phyloP scores from a whole-genome alignment of 2,113 vertebrate species.

The Crotalus horridus region DNA sequence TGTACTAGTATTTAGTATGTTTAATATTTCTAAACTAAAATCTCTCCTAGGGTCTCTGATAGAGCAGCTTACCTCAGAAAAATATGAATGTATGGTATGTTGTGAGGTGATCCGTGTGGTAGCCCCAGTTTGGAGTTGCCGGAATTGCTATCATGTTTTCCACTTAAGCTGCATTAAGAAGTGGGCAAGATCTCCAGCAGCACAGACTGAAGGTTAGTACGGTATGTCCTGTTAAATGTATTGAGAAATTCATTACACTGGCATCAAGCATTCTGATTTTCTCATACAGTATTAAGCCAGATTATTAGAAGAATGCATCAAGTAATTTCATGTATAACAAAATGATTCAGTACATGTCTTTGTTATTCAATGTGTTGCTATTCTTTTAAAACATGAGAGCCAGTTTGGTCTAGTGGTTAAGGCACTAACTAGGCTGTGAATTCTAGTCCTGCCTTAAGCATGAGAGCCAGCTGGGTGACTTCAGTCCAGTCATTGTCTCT shows the following conservation, averaged over 20 bases:
- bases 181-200: conserved; percentile 94
- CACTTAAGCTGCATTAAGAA: conserved; percentile 97
- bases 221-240: conserved; percentile 11
- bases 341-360: not conserved
- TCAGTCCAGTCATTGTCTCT: not conserved
- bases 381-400: not conserved
- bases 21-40: not conserved
- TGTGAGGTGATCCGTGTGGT: conserved; percentile 87
- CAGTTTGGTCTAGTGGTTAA: not conserved
- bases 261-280: not conserved
- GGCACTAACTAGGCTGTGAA: not conserved
- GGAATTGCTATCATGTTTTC: conserved; percentile 95
- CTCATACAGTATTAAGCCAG: not conserved
- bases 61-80: conserved; percentile 93
- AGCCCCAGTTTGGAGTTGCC: conserved; percentile 94
- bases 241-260: not conserved
- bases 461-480: not conserved
- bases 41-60: conserved; percentile 83
- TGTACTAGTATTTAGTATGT: not conserved
- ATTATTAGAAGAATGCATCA: not conserved
- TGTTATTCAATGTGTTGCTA: not conserved
- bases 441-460: not conserved
- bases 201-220: conserved; percentile 87
- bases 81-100: conserved; percentile 99
- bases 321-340: not conserved